Evolutionary conservation across 2,797 vertebrate genomes (phyloP), one percentile per base, ranked within the genome.

Genomic region (Somateria mollissima): DNA sequence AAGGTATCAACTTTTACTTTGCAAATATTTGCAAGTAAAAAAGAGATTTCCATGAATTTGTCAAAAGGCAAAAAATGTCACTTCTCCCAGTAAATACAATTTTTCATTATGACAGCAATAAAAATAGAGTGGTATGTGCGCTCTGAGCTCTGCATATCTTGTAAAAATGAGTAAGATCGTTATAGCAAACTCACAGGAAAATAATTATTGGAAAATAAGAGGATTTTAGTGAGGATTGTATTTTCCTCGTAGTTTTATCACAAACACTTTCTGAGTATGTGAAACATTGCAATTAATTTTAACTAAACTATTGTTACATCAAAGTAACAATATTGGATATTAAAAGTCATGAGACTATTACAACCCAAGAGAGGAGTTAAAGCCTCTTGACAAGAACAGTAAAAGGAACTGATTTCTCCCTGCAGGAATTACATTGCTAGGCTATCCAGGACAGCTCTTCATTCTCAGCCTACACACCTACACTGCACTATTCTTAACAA

Each of bases 1-100:
- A 93, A 95, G 78, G 92, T 94, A 92, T 90, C 89, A 92, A 75
- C 92, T 92, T 78, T 92, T 84, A 92, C 84, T 96, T 94, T 89
- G 95, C 90, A 95, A 96, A 94, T 93, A 93, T 96, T 97, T 96
- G 91, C 90, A 97, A 97, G 91, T 96, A 77, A 95, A 95, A 94
- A 92, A 88, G 75, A 82, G 53, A 95, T 94, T 95, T 94, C 90
- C 91, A 84, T 95, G 84, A 92, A 96, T 97, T 97, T 96, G 94
- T 96, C 82, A 89, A 78, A 94, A 92, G 87, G 94, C 87, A 94
- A 90, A 89, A 95, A 85, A 57, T 32, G 77, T 71, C 69, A 92
- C 73, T 87, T 90, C 69, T 94, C 24, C 37, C 71, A 82, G 76
- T 91, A 97, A 95, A 96, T 94, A 84, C 8, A 84, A 57, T 80